Evolutionary conservation across 1,140 invertebrate species (phyloP), one percentile per base, ranked within the genome.

Genomic region (Brachionus sp.): DNA sequence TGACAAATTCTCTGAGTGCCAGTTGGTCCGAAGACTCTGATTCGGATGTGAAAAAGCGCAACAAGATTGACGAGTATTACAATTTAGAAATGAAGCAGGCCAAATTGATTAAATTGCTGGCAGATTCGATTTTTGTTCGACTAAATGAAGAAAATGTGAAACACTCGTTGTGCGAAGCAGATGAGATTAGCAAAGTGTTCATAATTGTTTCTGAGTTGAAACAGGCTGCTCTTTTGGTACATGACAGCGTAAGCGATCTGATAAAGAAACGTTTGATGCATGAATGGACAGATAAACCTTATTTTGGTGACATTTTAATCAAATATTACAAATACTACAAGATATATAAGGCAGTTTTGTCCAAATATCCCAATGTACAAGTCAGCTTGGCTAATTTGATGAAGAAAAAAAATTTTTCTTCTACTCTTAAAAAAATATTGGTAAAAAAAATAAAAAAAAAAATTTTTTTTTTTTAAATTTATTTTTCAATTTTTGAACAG

Each of bases 11-110:
- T 3, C 16, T 33, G 2, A 70, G 19, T 25, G 23, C 16, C 7
- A 66, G 25, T 29, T 29, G 7, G 12, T 9, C 23, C 39, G n/a
- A 44, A 5, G 16, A 75, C n/a, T 12, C 13, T 7, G 42, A 75
- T 10, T 25, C 39, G 3, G 66, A 70, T 39, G 35, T 42, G 37
- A 75, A 75, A 25, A 75, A 75, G 29, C 39, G 70, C 6, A 75
- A 75, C n/a, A 80, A 80, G 42, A 39, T 80, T 62, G 19, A 62
- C 33, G 77, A 80, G 16, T 80, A 80, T 23, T 80, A 66, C 33
- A 66, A 19, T 12, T 16, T 80, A 16, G 77, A 80, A 80, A 42
- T 33, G 25, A 80, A 80, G 29, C 77, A 80, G 13, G 77, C 77
- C 5, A 62, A 44, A 23, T 25, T 80, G 0, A 37, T 80, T 9